Percentiles rank a stretch among this genome's conserved stretches.
Conservation (phyloP, 2,797 vertebrate species). For the Ispidina picta region DNA sequence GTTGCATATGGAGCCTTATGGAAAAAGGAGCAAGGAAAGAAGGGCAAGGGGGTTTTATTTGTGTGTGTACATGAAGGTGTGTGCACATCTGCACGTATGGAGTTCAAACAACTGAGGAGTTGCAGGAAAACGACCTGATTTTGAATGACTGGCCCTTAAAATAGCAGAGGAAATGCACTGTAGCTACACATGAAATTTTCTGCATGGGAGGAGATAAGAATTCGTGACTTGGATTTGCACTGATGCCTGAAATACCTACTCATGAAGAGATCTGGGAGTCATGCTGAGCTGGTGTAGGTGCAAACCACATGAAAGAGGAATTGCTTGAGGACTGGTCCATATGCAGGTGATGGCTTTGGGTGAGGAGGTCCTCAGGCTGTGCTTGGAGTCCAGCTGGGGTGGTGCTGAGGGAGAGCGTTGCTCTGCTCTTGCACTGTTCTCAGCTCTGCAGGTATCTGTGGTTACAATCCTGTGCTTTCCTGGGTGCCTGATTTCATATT, state of each 20-base stretch:
- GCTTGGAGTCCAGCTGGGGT: not conserved
- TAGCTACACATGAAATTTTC: not conserved
- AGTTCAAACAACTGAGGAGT: not conserved
- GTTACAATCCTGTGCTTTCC: not conserved
- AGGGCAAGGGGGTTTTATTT: not conserved
- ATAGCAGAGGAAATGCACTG: not conserved
- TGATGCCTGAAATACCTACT: not conserved
- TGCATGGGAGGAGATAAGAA: not conserved
- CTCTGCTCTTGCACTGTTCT: not conserved
- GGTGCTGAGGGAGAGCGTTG: not conserved
- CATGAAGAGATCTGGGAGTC: not conserved
- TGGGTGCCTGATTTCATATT: accelerated
- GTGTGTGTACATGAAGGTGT: not conserved
- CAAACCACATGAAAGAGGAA: not conserved
- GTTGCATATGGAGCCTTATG: no score
- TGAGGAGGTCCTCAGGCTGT: not conserved
- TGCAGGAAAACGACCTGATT: not conserved
- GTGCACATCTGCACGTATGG: not conserved
- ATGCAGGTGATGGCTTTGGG: not conserved
- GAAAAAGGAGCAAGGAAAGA: not conserved
- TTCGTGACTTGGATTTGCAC: not conserved
- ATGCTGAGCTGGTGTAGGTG: not conserved
- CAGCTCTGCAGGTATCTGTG: not conserved
- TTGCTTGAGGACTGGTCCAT: not conserved
- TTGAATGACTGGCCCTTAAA: not conserved